Evolutionary conservation across 2,113 vertebrate species (phyloP).

Genomic region (Okapia johnstoni): DNA sequence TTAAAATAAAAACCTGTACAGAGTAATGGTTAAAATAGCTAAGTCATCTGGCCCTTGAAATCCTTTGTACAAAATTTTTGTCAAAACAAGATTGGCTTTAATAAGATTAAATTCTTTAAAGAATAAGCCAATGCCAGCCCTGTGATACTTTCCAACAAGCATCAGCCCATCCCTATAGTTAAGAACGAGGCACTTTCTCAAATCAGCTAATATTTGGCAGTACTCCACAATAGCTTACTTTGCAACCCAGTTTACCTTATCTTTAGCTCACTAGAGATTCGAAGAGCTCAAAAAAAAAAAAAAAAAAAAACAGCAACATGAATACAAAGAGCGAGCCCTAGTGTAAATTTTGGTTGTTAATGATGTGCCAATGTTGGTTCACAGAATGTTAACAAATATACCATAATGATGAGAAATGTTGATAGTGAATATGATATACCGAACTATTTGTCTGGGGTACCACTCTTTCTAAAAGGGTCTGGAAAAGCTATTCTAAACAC

Average conservation of each 20-base stretch:
- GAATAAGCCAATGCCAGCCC: background rate
- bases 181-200: background rate
- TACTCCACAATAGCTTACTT: background rate
- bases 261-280: background rate
- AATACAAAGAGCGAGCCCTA: background rate
- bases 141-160: background rate
- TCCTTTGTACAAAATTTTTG: background rate
- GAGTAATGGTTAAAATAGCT: background rate
- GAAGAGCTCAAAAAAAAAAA: background rate
- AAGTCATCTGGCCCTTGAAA: background rate
- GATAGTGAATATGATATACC: background rate
- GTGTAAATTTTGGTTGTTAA: background rate
- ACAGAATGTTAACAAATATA: background rate
- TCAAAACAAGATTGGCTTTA: background rate
- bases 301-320: background rate
- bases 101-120: background rate
- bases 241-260: background rate
- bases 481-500: background rate
- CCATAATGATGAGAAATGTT: background rate
- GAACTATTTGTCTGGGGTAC: background rate
- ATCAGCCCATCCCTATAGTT: background rate
- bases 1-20: background rate
- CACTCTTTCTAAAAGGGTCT: background rate
- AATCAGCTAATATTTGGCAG: background rate
- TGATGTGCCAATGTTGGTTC: background rate